Conservation (phyloP, 2,797 vertebrate genomes). For the Coilia nasus region DNA sequence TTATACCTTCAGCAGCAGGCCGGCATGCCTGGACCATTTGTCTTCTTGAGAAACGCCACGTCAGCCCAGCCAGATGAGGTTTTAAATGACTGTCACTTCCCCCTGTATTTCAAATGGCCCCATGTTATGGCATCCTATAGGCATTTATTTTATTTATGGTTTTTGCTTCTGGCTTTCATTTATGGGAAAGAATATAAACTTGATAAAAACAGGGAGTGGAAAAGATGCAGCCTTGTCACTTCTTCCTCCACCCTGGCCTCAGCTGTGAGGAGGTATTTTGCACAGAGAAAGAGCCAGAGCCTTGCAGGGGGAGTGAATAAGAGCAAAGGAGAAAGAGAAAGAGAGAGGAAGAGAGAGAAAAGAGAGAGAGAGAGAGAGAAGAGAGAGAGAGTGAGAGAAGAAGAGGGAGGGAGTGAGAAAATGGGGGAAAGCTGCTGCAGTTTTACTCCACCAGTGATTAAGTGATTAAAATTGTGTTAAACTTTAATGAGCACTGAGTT, state of each 20-base stretch:
- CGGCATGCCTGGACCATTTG: constrained; percentile 57
- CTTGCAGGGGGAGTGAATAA: constrained; percentile 1
- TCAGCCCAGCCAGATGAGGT: constrained; percentile 61
- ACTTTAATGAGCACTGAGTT: constrained; percentile 49
- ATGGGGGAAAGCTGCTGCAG: not conserved
- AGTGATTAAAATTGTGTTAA: constrained; percentile 56
- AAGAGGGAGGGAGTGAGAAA: not conserved
- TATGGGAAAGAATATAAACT: constrained; percentile 59
- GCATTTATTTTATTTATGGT: constrained; percentile 55
- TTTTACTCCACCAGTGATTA: constrained; percentile 41
- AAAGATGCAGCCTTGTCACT: constrained; percentile 64
- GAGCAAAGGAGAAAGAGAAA: not conserved
- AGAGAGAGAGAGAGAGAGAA: not conserved
- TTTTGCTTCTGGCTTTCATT: constrained; percentile 55
- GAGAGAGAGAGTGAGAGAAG: not conserved
- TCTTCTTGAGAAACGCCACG: constrained; percentile 63
- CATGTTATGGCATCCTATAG: constrained; percentile 63
- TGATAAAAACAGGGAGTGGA: constrained; percentile 62
- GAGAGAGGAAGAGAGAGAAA: not conserved
- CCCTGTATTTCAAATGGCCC: constrained; percentile 58
- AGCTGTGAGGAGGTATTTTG: constrained; percentile 23
- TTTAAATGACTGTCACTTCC: constrained; percentile 70
- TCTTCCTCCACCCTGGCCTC: constrained; percentile 36
- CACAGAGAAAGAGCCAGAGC: constrained; percentile 10
- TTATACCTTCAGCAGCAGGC: constrained; percentile 53